phyloP scores from a whole-genome alignment of 1,140 invertebrate species.

The Galleria mellonella region DNA sequence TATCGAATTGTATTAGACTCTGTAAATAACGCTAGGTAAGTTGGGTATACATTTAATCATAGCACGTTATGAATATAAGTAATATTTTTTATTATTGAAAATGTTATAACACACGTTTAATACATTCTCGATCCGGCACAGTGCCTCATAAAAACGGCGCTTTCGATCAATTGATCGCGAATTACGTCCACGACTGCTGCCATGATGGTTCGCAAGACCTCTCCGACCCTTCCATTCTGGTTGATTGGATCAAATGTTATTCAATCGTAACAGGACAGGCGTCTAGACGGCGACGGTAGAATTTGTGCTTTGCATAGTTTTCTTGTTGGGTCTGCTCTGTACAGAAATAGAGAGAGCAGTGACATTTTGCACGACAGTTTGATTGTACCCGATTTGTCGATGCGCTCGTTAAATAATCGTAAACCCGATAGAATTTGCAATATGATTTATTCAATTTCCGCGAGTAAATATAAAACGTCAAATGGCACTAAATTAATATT shows the following conservation, averaged over 20 bases:
- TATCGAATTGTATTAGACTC: too few species aligned
- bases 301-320: constrained; percentile 62
- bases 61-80: too few species aligned
- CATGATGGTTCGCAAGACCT: constrained; percentile 41
- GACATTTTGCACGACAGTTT: constrained; percentile 51
- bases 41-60: too few species aligned
- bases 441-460: constrained; percentile 10
- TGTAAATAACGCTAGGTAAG: too few species aligned
- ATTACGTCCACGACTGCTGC: constrained; percentile 14
- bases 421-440: constrained; percentile 17
- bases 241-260: constrained; percentile 70
- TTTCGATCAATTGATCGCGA: constrained; percentile 40
- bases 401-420: constrained; percentile 34
- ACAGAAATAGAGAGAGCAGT: constrained; percentile 57
- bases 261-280: constrained; percentile 55
- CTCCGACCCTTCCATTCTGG: constrained; percentile 50
- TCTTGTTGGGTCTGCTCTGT: constrained; percentile 46
- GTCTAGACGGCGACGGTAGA: constrained; percentile 63
- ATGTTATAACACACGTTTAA: too few species aligned
- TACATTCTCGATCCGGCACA: constrained; percentile 25
- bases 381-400: constrained; percentile 39
- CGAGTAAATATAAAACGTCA: neutral
- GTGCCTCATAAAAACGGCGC: constrained; percentile 32
- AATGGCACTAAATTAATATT: neutral
- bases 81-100: too few species aligned